These are phyloP conservation scores for Anarsia innoxiella DNA, from an alignment of 2,888 invertebrate genomes.

Conservation along the genomic window DNA sequence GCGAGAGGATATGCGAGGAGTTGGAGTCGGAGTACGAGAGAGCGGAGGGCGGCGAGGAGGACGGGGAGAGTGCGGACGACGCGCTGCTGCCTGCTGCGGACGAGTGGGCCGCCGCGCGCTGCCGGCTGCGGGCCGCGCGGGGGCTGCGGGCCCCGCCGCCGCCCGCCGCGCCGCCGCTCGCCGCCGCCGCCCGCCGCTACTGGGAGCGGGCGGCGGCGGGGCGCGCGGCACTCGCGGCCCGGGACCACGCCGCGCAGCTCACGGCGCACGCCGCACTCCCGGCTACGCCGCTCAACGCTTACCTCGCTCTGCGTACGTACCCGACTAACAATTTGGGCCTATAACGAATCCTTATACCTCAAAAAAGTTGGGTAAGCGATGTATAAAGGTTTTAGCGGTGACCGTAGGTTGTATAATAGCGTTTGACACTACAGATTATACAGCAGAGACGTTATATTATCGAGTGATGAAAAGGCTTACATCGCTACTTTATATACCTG, in stretches of 20 bases:
- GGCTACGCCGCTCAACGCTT: slow-evolving; percentile 33
- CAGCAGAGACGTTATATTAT: too few species aligned
- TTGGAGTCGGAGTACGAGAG: slow-evolving; percentile 24
- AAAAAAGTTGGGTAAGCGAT: too few species aligned
- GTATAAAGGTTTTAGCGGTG: too few species aligned
- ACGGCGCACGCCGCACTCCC: slow-evolving; percentile 20
- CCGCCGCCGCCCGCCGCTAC: too few species aligned
- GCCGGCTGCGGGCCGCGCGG: slow-evolving; percentile 26
- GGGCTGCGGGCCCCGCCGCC: slow-evolving; percentile 19
- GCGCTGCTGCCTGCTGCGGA: slow-evolving; percentile 32
- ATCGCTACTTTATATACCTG: too few species aligned
- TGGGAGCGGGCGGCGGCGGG: slow-evolving; percentile 21
- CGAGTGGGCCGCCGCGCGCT: slow-evolving; percentile 36
- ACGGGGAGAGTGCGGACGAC: slow-evolving; percentile 12
- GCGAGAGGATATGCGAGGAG: slow-evolving; percentile 30
- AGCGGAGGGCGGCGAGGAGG: slow-evolving; percentile 5
- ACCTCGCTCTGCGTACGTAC: slow-evolving; percentile 30
- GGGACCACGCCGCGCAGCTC: slow-evolving; percentile 16
- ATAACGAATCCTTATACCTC: too few species aligned
- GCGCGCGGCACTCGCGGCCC: too few species aligned
- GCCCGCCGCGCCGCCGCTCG: background rate
- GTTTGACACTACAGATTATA: too few species aligned
- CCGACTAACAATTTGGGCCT: too few species aligned
- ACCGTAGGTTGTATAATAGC: too few species aligned
- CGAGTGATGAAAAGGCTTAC: background rate